Evolutionary conservation across 2,113 vertebrate genomes (phyloP), one percentile per base, ranked within the genome.

Genomic region (Mesitornis unicolor): DNA sequence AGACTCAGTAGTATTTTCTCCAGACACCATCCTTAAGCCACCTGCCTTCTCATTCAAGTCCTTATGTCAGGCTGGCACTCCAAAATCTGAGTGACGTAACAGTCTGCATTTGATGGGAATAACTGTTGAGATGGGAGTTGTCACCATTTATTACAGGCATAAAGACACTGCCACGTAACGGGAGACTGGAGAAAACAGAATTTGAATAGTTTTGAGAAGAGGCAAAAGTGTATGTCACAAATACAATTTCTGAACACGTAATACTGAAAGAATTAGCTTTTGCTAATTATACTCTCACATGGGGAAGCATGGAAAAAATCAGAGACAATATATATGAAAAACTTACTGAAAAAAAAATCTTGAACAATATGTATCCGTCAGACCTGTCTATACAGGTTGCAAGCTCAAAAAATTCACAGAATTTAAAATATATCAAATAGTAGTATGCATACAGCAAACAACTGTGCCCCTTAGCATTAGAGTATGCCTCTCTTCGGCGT

Each of bases 41-140:
- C 78, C 24, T 90, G 87, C 54, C 81, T 91, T 95, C 89, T 84
- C 74, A 91, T 94, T 89, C 91, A 81, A 50, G 68, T 74, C 80
- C 31, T 91, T 79, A 79, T 82, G 80, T 95, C 63, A 51, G 36
- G 31, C 65, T 63, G 69, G 65, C 56, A 89, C 43, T 82, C 61
- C 67, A 77, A 84, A 81, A 84, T 71, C 43, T 31, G 35, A 82
- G 77, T 82, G 81, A 91, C 1, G 3, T 43, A 88, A 85, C 31
- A 89, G 93, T 82, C 84, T 89, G 87, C 57, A 76, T 73, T 83
- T 54, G 61, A 93, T 73, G 53, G 87, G 65, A 96, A 40, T 61
- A 95, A 87, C 61, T 82, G 71, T 38, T 87, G 94, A 70, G 60
- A 50, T 78, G 69, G 77, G 64, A 95, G 56, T 18, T 95, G 86